phyloP scores from a whole-genome alignment of 2,888 invertebrate genomes.

The Cerceris ruficornis region DNA sequence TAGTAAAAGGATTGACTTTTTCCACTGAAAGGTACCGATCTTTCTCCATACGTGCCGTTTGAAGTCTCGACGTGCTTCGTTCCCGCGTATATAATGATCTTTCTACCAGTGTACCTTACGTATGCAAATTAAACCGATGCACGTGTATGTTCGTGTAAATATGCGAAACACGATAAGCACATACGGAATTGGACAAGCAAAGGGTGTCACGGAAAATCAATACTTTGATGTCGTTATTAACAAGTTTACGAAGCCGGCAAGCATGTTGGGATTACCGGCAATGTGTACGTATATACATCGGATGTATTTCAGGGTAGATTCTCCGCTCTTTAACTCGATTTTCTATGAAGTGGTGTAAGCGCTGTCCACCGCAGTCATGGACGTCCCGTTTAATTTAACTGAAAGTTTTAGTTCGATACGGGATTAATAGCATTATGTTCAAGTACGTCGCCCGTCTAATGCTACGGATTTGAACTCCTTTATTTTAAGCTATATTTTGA shows the following conservation, averaged over 20 bases:
- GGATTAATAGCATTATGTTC: slow-evolving; percentile 22
- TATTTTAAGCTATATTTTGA: too few relatives aligned
- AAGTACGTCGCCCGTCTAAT: background rate
- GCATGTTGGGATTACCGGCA: slow-evolving; percentile 20
- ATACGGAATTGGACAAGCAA: slow-evolving; percentile 10
- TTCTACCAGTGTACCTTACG: background rate
- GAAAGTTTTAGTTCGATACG: slow-evolving; percentile 36
- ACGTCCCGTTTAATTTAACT: slow-evolving; percentile 42
- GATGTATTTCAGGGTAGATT: slow-evolving; percentile 16
- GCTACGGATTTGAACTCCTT: slow-evolving; percentile 3
- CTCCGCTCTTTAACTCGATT: slow-evolving; percentile 46
- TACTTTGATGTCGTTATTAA: slow-evolving; percentile 37
- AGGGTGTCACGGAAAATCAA: slow-evolving; percentile 30
- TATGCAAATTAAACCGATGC: slow-evolving; percentile 1
- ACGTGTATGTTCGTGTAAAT: slow-evolving; percentile 14
- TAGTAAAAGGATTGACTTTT: background rate
- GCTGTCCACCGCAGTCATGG: slow-evolving; percentile 37
- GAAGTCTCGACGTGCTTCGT: background rate
- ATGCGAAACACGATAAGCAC: slow-evolving; percentile 12
- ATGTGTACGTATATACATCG: slow-evolving; percentile 3
- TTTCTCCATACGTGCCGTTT: background rate
- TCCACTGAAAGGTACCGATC: background rate
- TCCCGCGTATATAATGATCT: background rate
- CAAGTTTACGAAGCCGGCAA: slow-evolving; percentile 31
- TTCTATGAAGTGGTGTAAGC: slow-evolving; percentile 35